Evolutionary conservation across 2,113 vertebrate genomes (phyloP), one percentile per base, ranked within the genome.

Genomic region (Rousettus leschenaultii): DNA sequence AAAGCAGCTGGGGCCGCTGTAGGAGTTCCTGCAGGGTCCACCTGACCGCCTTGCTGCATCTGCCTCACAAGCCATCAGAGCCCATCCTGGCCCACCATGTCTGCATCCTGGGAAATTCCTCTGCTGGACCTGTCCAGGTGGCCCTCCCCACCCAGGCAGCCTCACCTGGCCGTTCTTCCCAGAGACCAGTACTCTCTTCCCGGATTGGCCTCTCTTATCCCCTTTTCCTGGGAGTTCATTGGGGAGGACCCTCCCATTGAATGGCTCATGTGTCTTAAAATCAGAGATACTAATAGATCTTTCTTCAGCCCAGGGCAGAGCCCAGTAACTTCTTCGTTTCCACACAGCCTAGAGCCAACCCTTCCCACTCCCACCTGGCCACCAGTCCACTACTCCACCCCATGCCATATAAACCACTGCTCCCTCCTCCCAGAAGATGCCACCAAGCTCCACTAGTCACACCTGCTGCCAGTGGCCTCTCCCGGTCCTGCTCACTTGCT

Each of bases 351-450:
- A 22, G 33, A 73, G 30, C 55, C 18, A 55, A 57, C 18, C 24
- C 84, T 80, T 35, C 43, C 30, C 5, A 14, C 6, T 16, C 45
- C 35, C 35, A 65, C n/a, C 21, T 40, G 40, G 2, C 30, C 30
- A 22, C 55, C 0, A 0, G 66, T 26, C 65, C 22, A 53, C 12
- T 14, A 21, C 35, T 7, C 38, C 26, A 24, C 33, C 14, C 6
- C n/a, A 35, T 1, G 2, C 59, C 28, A 26, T 12, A 18, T 40
- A 88, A 73, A 88, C 77, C 40, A 40, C 16, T 6, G 38, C 7
- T 18, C 35, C 26, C 30, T 43, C 40, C n/a, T n/a, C 73, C 19
- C 38, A 43, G 26, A 33, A 89, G 43, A 70, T 45, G 43, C 45
- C 74, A 18, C 26, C 38, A 68, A 51, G 30, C 6, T 45, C 73